Evolutionary conservation across 2,888 invertebrate genomes (phyloP), one percentile per base, ranked within the genome.

Genomic region (Aporophyla lueneburgensis): DNA sequence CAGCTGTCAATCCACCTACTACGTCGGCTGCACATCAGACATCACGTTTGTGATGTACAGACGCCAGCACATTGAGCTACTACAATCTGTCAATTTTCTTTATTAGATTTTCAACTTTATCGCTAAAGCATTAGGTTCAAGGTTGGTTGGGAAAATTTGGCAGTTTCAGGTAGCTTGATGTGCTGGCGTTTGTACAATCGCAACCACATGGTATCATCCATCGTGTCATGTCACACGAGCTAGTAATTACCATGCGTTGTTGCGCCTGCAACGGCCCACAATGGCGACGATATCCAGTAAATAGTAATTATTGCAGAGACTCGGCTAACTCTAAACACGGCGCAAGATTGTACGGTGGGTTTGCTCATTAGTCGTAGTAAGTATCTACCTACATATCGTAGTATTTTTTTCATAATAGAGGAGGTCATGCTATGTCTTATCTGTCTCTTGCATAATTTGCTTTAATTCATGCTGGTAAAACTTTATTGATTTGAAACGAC

Each of bases 201-300:
- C 49, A 68, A 71, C 59, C 70, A 65, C 68, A 62, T 80, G 76
- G 54, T 46, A 27, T n/a, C 33, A 43, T 46, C 43, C 14, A 65
- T 54, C 27, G 59, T 70, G 43, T 59, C 62, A 61, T 54, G 63
- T 58, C 77, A 74, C 78, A 68, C 49, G 33, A 83, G n/a, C 54
- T 49, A 53, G 53, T 56, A 73, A 85, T 82, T 74, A 84, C 68
- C 71, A 76, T 72, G 85, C 72, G 74, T 62, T 71, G 81, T 49
- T 77, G 67, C 68, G 53, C 54, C 51, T 43, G 46, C 53, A 66
- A 59, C 16, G 46, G 33, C 58, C 43, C 49, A 74, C 71, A 71
- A 80, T 71, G 63, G 72, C 51, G 53, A 27, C 40, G 24, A 74
- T 46, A 74, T 54, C 40, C 19, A 58, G 78, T 62, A 65, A 68